Evolutionary conservation across 1,140 invertebrate species (phyloP).

Genomic region (Ips nitidus): DNA sequence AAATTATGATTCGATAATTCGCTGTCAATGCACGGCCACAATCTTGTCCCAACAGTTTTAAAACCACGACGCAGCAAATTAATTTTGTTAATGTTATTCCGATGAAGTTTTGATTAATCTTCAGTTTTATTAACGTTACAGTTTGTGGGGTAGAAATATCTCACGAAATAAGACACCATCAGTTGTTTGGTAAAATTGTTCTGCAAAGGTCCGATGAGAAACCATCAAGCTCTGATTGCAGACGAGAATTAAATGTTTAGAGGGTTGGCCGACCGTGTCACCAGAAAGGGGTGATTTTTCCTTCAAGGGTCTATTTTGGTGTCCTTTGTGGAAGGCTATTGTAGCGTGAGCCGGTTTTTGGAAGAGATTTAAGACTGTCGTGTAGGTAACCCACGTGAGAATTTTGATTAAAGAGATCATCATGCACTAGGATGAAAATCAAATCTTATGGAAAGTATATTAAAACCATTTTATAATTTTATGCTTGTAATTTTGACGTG

Average conservation of each 20-base stretch:
- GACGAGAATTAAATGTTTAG: conserved; percentile 8
- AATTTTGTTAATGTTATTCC: conserved; percentile 12
- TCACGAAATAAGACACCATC: neutral
- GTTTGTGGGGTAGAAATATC: neutral
- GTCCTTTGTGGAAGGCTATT: conserved; percentile 1
- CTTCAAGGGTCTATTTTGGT: conserved; percentile 1
- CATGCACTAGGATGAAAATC: no score
- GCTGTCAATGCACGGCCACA: conserved; percentile 5
- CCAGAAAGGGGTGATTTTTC: conserved; percentile 12
- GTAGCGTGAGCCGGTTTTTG: conserved; percentile 4
- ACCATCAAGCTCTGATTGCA: neutral
- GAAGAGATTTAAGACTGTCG: neutral
- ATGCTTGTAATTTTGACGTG: no score
- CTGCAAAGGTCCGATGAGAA: no score
- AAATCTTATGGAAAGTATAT: no score
- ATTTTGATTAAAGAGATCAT: no score
- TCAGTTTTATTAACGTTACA: neutral
- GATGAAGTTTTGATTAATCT: neutral
- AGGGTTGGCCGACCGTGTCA: conserved; percentile 8
- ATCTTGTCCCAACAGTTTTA: conserved; percentile 4
- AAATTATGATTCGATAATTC: conserved; percentile 9
- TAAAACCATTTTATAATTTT: no score
- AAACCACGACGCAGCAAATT: conserved; percentile 12
- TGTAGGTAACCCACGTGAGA: conserved; percentile 5
- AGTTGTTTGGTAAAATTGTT: neutral